These are phyloP conservation scores for Pegea sp. DNA, from an alignment of 23 tunicate genomes.

Conservation along the genomic window DNA sequence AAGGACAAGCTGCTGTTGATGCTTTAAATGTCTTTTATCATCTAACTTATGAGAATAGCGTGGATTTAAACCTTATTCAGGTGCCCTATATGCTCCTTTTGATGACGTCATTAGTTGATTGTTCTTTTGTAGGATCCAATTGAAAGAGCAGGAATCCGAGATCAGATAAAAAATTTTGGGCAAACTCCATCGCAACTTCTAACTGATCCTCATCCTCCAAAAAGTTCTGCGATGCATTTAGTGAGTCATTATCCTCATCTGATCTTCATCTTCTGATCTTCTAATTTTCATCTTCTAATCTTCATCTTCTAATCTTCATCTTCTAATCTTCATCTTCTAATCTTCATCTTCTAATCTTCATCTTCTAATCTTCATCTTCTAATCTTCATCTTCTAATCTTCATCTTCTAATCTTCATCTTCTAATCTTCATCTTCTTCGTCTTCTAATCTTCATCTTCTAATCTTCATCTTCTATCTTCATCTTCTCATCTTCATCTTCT, in stretches of 20 bases:
- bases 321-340: no score
- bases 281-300: no score
- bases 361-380: no score
- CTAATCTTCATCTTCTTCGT: no score
- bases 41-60: conserved; percentile 70
- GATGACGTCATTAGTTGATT: neutral
- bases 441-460: no score
- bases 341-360: no score
- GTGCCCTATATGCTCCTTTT: conserved; percentile 10
- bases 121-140: conserved; percentile 53
- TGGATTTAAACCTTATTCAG: conserved; percentile 39
- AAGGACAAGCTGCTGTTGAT: conserved; percentile 84
- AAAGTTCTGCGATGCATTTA: conserved; percentile 85
- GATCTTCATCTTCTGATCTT: no score
- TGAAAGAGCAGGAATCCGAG: conserved; percentile 32
- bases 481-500: no score
- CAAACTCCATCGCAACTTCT: conserved; percentile 93
- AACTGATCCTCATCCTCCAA: conserved; percentile 60
- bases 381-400: no score
- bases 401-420: no score
- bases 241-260: conserved; percentile 11
- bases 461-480: no score
- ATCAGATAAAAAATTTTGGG: conserved; percentile 86
- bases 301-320: no score
- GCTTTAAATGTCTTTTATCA: conserved; percentile 88